These are phyloP conservation scores for Panzeria rudis DNA, from an alignment of 2,888 invertebrate genomes.

Conservation along the genomic window DNA sequence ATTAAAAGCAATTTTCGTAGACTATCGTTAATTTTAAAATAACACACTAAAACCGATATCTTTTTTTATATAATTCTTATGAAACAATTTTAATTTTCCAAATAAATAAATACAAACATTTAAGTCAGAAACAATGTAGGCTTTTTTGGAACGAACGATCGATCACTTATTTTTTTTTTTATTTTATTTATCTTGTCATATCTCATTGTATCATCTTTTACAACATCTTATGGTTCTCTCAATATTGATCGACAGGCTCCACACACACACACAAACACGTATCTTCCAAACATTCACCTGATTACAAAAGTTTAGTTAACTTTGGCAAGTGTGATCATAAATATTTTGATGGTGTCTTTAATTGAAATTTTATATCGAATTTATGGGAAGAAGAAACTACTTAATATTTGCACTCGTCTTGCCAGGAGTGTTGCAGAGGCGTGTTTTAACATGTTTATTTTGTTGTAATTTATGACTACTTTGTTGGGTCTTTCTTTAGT, in stretches of 20 bases:
- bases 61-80: slow-evolving; percentile 48
- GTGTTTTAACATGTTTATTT: slow-evolving; percentile 61
- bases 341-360: slow-evolving; percentile 67
- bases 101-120: background rate
- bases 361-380: slow-evolving; percentile 66
- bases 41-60: slow-evolving; percentile 3
- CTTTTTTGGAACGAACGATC: background rate
- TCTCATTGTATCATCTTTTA: slow-evolving; percentile 26
- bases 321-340: slow-evolving; percentile 48
- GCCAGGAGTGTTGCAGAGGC: slow-evolving; percentile 63
- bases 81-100: slow-evolving; percentile 10
- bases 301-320: background rate
- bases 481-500: slow-evolving; percentile 31
- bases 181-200: background rate
- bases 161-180: background rate
- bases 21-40: slow-evolving; percentile 53
- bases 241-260: slow-evolving; percentile 30
- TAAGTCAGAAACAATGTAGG: background rate
- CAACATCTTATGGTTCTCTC: slow-evolving; percentile 34
- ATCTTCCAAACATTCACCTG: background rate
- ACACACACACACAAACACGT: background rate
- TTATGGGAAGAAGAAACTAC: slow-evolving; percentile 42
- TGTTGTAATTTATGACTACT: slow-evolving; percentile 53
- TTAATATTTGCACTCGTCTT: slow-evolving; percentile 27
- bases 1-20: slow-evolving; percentile 43